Conservation (phyloP, 2,113 vertebrate species). For the Balaeniceps rex region DNA sequence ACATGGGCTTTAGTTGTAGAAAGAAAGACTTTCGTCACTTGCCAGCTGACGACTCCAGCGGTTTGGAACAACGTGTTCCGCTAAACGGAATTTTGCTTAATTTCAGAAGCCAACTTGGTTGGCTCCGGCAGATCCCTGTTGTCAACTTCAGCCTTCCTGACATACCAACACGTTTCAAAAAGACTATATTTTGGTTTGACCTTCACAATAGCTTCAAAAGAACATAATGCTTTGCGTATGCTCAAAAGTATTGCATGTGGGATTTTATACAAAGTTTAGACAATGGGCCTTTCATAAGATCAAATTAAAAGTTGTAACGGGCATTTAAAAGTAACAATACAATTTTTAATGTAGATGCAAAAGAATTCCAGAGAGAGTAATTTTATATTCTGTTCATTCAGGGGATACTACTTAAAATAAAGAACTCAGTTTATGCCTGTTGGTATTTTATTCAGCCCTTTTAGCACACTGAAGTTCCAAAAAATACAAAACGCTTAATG, state of each 20-base stretch:
- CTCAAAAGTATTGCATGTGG: background rate
- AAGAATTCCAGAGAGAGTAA: background rate
- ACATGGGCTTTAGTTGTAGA: accelerated
- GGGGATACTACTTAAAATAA: background rate
- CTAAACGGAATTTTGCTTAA: background rate
- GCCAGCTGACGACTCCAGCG: background rate
- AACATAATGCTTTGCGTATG: background rate
- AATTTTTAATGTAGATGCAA: background rate
- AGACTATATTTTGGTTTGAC: background rate
- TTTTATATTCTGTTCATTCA: background rate
- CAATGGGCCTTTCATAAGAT: background rate
- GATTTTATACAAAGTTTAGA: background rate
- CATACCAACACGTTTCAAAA: background rate
- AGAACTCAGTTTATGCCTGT: background rate
- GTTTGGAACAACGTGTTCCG: background rate
- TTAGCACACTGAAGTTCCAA: background rate
- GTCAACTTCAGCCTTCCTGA: background rate
- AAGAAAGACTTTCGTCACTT: background rate
- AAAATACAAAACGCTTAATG: background rate
- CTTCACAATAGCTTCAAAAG: background rate
- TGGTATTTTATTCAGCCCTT: background rate
- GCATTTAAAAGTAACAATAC: background rate
- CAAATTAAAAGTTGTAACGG: background rate
- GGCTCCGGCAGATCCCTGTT: background rate
- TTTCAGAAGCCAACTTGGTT: background rate